phyloP scores from a whole-genome alignment of 1,140 invertebrate species.

The Laupala kohalensis region DNA sequence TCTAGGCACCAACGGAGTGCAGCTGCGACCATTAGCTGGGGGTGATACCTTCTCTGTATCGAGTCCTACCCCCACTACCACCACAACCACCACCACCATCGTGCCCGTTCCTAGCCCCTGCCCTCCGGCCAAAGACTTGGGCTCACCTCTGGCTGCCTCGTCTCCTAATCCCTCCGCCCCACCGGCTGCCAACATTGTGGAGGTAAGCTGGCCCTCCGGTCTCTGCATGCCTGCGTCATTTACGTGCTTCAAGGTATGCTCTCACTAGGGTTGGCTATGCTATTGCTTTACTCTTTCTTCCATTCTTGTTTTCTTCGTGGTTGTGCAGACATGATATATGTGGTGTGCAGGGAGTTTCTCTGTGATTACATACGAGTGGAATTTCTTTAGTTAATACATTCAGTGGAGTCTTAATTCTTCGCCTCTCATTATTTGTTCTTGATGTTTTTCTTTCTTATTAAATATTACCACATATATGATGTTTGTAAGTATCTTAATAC shows the following conservation, averaged over 20 bases:
- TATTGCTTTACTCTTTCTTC: background rate
- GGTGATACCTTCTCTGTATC: background rate
- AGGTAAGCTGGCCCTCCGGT: conserved; percentile 53
- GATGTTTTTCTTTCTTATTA: too few relatives aligned
- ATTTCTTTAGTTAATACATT: too few relatives aligned
- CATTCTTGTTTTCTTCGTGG: background rate
- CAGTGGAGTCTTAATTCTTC: too few relatives aligned
- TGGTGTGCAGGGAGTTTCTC: too few relatives aligned
- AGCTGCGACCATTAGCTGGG: background rate
- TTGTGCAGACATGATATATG: background rate
- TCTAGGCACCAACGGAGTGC: background rate
- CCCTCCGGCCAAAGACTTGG: background rate
- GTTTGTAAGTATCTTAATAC: too few relatives aligned
- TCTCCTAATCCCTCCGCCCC: background rate
- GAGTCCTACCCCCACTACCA: background rate
- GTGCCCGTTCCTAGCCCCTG: background rate
- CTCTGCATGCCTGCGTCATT: conserved; percentile 59
- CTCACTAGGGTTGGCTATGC: conserved; percentile 13
- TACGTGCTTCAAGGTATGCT: conserved; percentile 62
- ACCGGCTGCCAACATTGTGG: conserved; percentile 22
- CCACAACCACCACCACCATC: background rate
- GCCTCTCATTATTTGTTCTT: too few relatives aligned
- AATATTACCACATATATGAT: too few relatives aligned
- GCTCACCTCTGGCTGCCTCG: background rate
- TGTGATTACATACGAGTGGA: too few relatives aligned